Conservation (phyloP, 2,797 vertebrate genomes). For the Pangasius larnaudii region DNA sequence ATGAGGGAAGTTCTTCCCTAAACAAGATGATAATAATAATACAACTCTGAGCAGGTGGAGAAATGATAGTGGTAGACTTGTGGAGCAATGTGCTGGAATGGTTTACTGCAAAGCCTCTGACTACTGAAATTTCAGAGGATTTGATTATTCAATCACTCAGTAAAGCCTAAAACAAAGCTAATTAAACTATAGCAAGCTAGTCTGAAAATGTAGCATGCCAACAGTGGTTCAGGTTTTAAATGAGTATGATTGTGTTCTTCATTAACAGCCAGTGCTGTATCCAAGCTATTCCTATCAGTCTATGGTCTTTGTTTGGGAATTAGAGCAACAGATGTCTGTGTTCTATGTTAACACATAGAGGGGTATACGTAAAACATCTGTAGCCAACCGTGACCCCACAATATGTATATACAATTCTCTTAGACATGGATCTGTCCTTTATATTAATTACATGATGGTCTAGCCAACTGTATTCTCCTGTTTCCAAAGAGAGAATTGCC, state of each 20-base stretch:
- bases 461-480: conserved; percentile 18
- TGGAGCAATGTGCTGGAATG: not conserved
- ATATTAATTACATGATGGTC: conserved; percentile 12
- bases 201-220: conserved; percentile 14
- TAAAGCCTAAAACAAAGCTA: conserved; percentile 27
- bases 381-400: conserved; percentile 13
- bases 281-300: not conserved
- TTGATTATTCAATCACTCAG: not conserved
- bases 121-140: not conserved
- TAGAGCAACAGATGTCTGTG: conserved; percentile 28
- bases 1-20: not conserved
- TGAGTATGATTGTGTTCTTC: not conserved
- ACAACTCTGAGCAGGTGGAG: conserved; percentile 5
- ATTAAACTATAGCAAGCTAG: conserved; percentile 14
- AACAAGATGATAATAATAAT: conserved; percentile 5
- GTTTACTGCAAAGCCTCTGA: conserved; percentile 17
- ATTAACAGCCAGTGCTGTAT: not conserved
- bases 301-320: not conserved
- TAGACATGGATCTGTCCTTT: not conserved
- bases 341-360: conserved; percentile 8
- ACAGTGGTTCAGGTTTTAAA: not conserved
- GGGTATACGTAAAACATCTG: not conserved
- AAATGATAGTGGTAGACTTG: conserved; percentile 3
- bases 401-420: not conserved
- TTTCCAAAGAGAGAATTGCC: not conserved